These are phyloP conservation scores for Cryptomyrus ogoouensis DNA, from an alignment of 2,113 vertebrate species.

Conservation along the genomic window DNA sequence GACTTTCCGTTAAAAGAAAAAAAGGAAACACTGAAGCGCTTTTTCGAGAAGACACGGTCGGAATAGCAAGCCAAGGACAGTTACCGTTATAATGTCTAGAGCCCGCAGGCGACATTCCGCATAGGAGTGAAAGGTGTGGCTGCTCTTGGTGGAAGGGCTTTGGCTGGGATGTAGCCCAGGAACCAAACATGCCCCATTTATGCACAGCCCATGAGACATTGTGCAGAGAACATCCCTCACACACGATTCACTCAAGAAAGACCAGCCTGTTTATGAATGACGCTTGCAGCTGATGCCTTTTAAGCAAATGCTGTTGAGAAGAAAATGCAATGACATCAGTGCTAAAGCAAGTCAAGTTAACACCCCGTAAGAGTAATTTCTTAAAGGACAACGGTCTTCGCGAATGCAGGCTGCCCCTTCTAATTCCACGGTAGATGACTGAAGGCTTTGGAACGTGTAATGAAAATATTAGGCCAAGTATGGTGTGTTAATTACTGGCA, in stretches of 20 bases:
- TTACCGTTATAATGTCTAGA: neutral
- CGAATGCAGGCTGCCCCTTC: conserved; percentile 30
- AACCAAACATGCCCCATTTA: neutral
- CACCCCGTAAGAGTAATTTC: conserved; percentile 47
- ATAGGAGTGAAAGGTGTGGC: neutral
- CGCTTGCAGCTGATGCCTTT: neutral
- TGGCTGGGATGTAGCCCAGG: neutral
- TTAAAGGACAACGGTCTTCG: conserved; percentile 12
- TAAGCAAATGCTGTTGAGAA: neutral
- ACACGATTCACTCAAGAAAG: neutral
- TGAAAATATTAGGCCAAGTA: conserved; percentile 50
- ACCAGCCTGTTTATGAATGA: neutral
- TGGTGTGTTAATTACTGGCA: conserved; percentile 57
- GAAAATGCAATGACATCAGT: conserved; percentile 9
- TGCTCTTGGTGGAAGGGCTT: neutral
- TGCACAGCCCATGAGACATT: neutral
- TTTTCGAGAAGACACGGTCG: neutral
- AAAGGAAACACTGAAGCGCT: neutral
- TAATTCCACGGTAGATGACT: conserved; percentile 45
- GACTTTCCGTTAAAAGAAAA: neutral
- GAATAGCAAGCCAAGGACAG: neutral
- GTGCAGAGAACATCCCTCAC: neutral
- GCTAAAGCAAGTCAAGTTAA: conserved; percentile 36
- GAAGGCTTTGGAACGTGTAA: conserved; percentile 19
- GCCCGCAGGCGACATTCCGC: neutral